These are phyloP conservation scores for Pao palembangensis DNA, from an alignment of 2,113 vertebrate species.

Conservation along the genomic window DNA sequence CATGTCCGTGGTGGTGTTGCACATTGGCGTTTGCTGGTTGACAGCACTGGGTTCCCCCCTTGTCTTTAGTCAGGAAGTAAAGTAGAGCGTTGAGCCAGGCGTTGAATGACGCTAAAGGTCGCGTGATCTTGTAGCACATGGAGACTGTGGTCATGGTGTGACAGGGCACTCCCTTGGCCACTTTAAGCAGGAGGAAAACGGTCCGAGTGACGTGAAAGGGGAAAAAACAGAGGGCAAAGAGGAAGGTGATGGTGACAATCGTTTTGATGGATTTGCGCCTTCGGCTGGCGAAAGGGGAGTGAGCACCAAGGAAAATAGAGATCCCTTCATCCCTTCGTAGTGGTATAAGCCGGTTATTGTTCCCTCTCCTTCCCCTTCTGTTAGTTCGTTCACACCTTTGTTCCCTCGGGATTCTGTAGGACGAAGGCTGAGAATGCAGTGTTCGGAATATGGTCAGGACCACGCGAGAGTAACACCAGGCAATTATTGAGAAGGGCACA, in stretches of 20 bases:
- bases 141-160: conserved; percentile 77
- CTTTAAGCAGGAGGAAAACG: conserved; percentile 77
- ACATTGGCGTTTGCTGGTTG: conserved; percentile 33
- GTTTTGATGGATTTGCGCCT: conserved; percentile 80
- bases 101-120: conserved; percentile 80
- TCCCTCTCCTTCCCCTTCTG: conserved; percentile 25
- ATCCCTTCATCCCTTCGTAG: conserved; percentile 35
- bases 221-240: conserved; percentile 81
- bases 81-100: conserved; percentile 82
- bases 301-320: conserved; percentile 57
- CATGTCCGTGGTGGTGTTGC: conserved; percentile 48
- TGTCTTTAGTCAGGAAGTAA: conserved; percentile 82
- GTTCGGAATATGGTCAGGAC: conserved; percentile 78
- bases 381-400: neutral
- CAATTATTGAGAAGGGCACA: conserved; percentile 78
- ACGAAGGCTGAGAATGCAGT: conserved; percentile 61
- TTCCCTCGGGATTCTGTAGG: conserved; percentile 11
- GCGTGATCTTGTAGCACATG: conserved; percentile 82
- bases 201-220: conserved; percentile 82
- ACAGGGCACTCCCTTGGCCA: conserved; percentile 70
- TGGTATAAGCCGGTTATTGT: conserved; percentile 23
- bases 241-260: conserved; percentile 80
- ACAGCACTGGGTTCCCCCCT: conserved; percentile 68
- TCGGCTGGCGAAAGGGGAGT: conserved; percentile 71
- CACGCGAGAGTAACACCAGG: conserved; percentile 81